Conservation (phyloP, 2,888 invertebrate genomes). For the Drosophila nr. fundita region DNA sequence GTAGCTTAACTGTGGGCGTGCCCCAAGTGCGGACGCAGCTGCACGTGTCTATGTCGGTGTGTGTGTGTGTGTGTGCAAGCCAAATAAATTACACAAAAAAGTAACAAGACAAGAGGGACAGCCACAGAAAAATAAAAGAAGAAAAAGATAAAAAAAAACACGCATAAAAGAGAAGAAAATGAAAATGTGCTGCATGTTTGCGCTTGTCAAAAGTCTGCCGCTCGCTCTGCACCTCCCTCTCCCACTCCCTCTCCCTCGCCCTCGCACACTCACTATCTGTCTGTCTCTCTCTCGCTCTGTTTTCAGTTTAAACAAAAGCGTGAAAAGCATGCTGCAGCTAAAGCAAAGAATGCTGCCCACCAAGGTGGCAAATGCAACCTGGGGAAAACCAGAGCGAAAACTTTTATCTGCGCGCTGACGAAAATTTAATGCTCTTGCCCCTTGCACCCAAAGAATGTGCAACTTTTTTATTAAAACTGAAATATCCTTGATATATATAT, state of each 20-base stretch:
- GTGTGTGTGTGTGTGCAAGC: conserved; percentile 17
- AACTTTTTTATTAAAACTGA: not conserved
- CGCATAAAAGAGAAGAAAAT: conserved; percentile 7
- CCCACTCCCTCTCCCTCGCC: too few relatives aligned
- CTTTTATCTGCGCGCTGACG: not conserved
- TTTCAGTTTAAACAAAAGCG: conserved; percentile 63
- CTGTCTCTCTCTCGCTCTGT: not conserved
- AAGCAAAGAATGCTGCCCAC: conserved; percentile 37
- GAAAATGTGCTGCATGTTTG: conserved; percentile 35
- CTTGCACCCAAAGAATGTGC: not conserved
- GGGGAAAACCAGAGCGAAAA: not conserved
- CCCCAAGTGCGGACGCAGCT: conserved; percentile 12
- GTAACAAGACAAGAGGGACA: conserved; percentile 45
- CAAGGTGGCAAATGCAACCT: conserved; percentile 8
- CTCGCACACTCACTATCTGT: not conserved
- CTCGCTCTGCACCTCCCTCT: not conserved
- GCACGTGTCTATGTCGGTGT: not conserved
- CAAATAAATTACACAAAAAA: conserved; percentile 60
- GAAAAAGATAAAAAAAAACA: not conserved
- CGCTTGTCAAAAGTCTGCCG: conserved; percentile 5
- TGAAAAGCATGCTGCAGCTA: conserved; percentile 39
- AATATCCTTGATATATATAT: not conserved
- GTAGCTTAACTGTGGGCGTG: conserved; percentile 31
- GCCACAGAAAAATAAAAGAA: conserved; percentile 4
- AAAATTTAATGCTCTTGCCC: conserved; percentile 18